phyloP scores from a whole-genome alignment of 1,140 invertebrate species.

The Zaprionus ornatus region DNA sequence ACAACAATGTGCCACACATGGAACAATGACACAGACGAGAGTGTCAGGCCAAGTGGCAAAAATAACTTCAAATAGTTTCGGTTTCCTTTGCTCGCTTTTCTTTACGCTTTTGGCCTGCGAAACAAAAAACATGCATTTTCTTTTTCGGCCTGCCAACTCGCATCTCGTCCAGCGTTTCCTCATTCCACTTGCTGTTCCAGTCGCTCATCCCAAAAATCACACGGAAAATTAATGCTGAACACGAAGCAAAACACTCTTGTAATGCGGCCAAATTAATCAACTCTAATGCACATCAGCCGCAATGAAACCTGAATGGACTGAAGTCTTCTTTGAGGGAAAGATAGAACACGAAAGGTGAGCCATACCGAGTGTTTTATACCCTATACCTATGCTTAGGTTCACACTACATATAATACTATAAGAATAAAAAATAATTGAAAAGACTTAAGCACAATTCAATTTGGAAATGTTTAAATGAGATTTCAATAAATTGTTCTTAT shows the following conservation, averaged over 20 bases:
- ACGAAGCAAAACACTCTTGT: conserved; percentile 65
- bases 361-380: not conserved
- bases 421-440: no score
- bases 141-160: conserved; percentile 53
- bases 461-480: no score
- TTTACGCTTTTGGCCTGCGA: conserved; percentile 2
- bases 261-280: conserved; percentile 69
- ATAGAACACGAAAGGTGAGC: not conserved
- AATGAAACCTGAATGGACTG: conserved; percentile 26
- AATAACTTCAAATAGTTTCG: conserved; percentile 78
- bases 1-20: conserved; percentile 34
- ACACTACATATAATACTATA: no score
- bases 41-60: conserved; percentile 75
- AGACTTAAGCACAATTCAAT: no score
- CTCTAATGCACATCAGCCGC: conserved; percentile 52
- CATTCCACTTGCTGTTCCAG: conserved; percentile 44
- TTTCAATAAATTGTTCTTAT: no score
- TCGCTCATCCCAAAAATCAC: conserved; percentile 61
- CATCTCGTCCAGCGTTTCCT: conserved; percentile 43
- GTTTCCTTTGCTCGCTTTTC: conserved; percentile 18
- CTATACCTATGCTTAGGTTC: not conserved
- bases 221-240: conserved; percentile 74
- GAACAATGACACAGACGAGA: conserved; percentile 76
- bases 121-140: conserved; percentile 55
- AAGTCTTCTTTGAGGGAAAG: conserved; percentile 18